Percentiles rank a stretch among this genome's conserved stretches.
Conservation (phyloP, 2,888 invertebrate species). For the Tenodera sinensis region DNA sequence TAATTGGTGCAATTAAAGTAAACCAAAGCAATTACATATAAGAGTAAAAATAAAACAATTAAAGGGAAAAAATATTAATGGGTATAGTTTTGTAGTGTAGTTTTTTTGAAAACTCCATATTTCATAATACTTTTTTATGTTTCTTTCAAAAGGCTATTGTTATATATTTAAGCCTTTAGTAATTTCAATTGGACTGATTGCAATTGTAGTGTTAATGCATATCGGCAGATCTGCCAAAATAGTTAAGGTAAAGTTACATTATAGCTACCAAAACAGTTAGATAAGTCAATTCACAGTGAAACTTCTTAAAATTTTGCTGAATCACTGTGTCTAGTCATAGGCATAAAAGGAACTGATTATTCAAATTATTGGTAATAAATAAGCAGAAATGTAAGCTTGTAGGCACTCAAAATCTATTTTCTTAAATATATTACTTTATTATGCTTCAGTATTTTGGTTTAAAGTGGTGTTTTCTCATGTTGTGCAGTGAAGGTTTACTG, state of each 20-base stretch:
- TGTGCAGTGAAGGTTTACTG: too few relatives aligned
- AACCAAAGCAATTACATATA: not conserved
- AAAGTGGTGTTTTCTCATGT: too few relatives aligned
- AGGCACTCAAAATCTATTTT: not conserved
- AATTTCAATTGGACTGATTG: not conserved
- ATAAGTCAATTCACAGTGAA: not conserved
- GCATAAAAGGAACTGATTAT: too few relatives aligned
- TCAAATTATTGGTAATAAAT: not conserved
- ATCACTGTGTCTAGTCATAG: not conserved
- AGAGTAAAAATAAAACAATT: not conserved
- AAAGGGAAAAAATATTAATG: not conserved
- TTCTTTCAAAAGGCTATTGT: not conserved
- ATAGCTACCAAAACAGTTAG: not conserved
- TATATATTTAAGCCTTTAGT: not conserved
- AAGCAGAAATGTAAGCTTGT: not conserved
- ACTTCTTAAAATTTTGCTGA: not conserved
- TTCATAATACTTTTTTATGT: not conserved
- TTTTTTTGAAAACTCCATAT: not conserved
- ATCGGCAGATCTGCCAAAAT: not conserved
- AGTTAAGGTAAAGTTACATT: not conserved
- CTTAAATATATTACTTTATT: too few relatives aligned
- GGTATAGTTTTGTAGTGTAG: not conserved
- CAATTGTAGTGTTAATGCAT: not conserved
- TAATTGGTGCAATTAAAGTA: not conserved
- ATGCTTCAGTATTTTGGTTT: too few relatives aligned